Conservation (phyloP, 92 coral and sea anemone species). For the Epizoanthus ramosus region DNA sequence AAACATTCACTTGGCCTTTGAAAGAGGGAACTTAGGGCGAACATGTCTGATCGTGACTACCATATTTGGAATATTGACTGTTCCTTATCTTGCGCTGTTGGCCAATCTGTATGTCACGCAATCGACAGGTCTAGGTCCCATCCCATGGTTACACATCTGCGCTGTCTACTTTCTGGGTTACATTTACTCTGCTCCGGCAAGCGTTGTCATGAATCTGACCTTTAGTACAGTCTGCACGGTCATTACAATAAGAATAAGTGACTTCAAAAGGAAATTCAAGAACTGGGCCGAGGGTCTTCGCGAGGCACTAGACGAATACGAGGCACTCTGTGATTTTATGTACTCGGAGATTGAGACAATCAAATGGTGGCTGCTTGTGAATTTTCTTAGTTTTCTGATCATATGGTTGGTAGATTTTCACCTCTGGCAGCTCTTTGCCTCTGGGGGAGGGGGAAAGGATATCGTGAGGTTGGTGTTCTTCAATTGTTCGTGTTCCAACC, state of each 20-base stretch:
- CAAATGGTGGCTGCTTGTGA: constrained; percentile 54
- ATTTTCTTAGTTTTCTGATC: constrained; percentile 40
- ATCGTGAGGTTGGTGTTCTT: constrained; percentile 46
- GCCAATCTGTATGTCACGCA: constrained; percentile 51
- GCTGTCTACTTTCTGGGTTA: constrained; percentile 48
- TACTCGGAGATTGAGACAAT: constrained; percentile 36
- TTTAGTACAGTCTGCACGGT: constrained; percentile 48
- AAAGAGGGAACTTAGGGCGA: constrained; percentile 42
- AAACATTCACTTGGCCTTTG: constrained; percentile 40
- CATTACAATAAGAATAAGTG: constrained; percentile 38
- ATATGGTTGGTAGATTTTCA: constrained; percentile 53
- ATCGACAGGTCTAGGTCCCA: constrained; percentile 23
- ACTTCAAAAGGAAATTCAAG: constrained; percentile 33
- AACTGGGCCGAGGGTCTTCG: constrained; percentile 47
- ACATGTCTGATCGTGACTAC: constrained; percentile 21
- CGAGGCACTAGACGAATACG: constrained; percentile 45
- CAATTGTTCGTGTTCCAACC: constrained; percentile 44
- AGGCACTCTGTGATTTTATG: constrained; percentile 46
- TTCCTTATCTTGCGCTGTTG: constrained; percentile 37
- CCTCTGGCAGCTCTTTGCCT: constrained; percentile 49
- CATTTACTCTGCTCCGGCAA: constrained; percentile 25
- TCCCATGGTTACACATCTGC: constrained; percentile 53
- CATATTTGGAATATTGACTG: constrained; percentile 26
- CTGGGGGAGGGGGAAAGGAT: constrained; percentile 17
- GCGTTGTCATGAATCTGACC: constrained; percentile 42